These are phyloP conservation scores for Catharus ustulatus DNA, from an alignment of 2,797 vertebrate genomes.

Conservation along the genomic window DNA sequence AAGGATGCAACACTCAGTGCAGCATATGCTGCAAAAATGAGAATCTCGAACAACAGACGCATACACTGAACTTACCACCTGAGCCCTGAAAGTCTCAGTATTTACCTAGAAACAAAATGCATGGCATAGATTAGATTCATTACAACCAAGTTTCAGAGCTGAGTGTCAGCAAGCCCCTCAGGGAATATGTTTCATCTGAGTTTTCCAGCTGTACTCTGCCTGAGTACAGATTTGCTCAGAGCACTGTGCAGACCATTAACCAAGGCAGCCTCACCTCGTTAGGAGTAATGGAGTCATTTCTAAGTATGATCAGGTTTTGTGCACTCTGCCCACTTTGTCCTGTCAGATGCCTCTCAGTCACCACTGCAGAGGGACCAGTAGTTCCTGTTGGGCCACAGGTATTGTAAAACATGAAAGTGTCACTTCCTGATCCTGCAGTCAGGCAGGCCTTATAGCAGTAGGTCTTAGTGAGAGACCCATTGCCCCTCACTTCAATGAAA, in stretches of 20 bases:
- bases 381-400: slow-evolving; percentile 87
- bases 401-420: slow-evolving; percentile 99
- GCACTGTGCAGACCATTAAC: neutral
- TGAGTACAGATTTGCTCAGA: neutral
- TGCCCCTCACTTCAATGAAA: slow-evolving; percentile 95
- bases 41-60: neutral
- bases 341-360: slow-evolving; percentile 91
- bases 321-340: slow-evolving; percentile 91
- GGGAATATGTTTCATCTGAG: neutral
- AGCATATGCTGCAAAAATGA: neutral
- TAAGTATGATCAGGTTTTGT: slow-evolving; percentile 82
- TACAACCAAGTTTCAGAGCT: neutral
- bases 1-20: neutral
- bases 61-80: neutral
- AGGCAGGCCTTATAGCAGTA: slow-evolving; percentile 98
- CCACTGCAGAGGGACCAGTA: slow-evolving; percentile 85
- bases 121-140: neutral
- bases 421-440: slow-evolving; percentile 94
- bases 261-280: slow-evolving; percentile 77
- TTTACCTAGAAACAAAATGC: slow-evolving; percentile 38
- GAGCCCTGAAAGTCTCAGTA: neutral
- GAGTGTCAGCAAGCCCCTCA: neutral
- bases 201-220: neutral
- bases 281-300: slow-evolving; percentile 80
- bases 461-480: slow-evolving; percentile 95